Percentiles rank a stretch among this genome's conserved stretches.
These are phyloP conservation scores for Philaethria dido DNA, from an alignment of 2,888 invertebrate species.

Conservation along the genomic window DNA sequence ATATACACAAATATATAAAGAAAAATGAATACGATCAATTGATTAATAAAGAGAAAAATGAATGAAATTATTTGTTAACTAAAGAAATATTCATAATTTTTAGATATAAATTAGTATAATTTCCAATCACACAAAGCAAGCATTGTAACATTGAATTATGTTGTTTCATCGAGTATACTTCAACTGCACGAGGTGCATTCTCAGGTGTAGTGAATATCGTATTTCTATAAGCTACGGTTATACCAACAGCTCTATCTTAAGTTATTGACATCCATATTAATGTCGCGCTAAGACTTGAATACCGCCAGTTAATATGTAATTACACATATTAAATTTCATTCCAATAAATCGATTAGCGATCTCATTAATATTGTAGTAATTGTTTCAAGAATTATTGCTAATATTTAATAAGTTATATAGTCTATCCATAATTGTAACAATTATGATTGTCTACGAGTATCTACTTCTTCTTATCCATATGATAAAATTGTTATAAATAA, in stretches of 20 bases:
- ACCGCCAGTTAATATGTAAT: slow-evolving; percentile 38
- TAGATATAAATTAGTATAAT: not conserved
- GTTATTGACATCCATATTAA: slow-evolving; percentile 39
- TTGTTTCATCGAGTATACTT: slow-evolving; percentile 26
- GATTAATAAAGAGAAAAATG: too few relatives aligned
- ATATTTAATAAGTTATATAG: not conserved
- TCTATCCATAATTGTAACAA: not conserved
- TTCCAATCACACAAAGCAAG: not conserved
- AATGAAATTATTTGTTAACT: too few relatives aligned
- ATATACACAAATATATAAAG: too few relatives aligned
- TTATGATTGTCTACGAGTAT: too few relatives aligned
- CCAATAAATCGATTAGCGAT: slow-evolving; percentile 37
- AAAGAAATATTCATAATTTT: too few relatives aligned
- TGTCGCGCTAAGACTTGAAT: slow-evolving; percentile 27
- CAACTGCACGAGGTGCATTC: slow-evolving; percentile 53
- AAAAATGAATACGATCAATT: too few relatives aligned
- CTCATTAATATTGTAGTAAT: slow-evolving; percentile 28
- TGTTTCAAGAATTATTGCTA: slow-evolving; percentile 1
- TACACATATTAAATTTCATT: slow-evolving; percentile 38
- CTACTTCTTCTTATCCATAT: not conserved
- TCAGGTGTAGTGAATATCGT: slow-evolving; percentile 57
- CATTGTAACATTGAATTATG: slow-evolving; percentile 26
- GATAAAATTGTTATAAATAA: not conserved
- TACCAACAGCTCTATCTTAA: slow-evolving; percentile 34
- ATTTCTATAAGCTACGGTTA: slow-evolving; percentile 39